Conservation (phyloP, 2,113 vertebrate genomes). For the Recurvirostra avosetta region DNA sequence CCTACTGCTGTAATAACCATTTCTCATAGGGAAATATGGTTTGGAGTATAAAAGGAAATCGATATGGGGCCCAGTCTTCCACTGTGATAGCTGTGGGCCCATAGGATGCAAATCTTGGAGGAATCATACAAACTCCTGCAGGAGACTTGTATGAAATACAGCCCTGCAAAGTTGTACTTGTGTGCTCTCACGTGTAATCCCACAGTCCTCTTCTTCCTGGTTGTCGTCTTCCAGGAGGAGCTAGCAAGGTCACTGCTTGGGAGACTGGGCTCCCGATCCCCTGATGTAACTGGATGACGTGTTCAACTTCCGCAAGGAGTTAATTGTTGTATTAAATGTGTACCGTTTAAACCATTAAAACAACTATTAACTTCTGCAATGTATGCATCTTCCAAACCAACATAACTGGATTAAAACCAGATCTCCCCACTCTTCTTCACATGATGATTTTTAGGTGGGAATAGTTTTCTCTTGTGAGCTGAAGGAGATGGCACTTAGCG, state of each 20-base stretch:
- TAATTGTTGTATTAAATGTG: neutral
- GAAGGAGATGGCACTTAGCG: neutral
- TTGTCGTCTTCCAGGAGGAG: neutral
- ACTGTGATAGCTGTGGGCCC: neutral
- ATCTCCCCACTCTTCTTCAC: neutral
- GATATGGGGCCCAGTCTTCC: neutral
- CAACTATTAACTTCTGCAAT: neutral
- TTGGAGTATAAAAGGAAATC: neutral
- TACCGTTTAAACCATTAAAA: neutral
- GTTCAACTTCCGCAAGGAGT: neutral
- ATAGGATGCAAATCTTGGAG: neutral
- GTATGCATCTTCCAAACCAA: neutral
- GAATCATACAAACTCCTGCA: neutral
- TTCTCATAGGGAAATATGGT: neutral
- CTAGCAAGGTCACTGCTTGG: neutral
- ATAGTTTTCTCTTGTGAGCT: neutral
- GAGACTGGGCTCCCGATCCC: neutral
- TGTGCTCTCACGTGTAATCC: rapidly evolving
- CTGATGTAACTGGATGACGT: neutral
- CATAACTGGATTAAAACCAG: neutral
- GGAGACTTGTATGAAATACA: neutral
- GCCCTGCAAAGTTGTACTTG: neutral
- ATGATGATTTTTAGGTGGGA: neutral
- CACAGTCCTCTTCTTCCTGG: neutral
- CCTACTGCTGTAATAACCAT: neutral